Percentiles rank a stretch among this genome's conserved stretches.
phyloP scores from a whole-genome alignment of 1,140 invertebrate species.

The Delia radicum region DNA sequence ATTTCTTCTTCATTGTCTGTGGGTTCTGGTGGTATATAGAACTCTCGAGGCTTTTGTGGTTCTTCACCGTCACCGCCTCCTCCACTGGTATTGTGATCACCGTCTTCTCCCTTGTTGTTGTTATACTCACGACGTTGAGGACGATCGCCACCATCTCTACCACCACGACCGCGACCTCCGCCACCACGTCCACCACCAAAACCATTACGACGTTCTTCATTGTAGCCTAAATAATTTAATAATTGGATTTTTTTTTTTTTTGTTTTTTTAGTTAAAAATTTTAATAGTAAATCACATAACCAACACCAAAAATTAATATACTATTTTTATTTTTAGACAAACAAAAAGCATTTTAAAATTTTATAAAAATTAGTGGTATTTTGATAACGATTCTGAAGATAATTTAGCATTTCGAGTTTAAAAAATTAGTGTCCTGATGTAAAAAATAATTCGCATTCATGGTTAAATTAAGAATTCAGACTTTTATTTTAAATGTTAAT shows the following conservation, averaged over 20 bases:
- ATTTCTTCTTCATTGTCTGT: constrained; percentile 70
- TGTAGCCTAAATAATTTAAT: constrained; percentile 23
- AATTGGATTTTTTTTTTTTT: background rate
- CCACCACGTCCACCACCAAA: constrained; percentile 31
- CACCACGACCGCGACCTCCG: constrained; percentile 31
- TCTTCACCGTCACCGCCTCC: constrained; percentile 26
- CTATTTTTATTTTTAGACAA: no score
- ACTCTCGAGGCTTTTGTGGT: constrained; percentile 61
- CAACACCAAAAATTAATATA: background rate
- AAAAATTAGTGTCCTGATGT: no score
- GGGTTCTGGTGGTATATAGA: constrained; percentile 81
- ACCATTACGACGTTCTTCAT: constrained; percentile 25
- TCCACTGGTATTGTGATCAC: constrained; percentile 10
- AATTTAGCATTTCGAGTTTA: no score
- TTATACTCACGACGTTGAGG: constrained; percentile 42
- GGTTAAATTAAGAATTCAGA: no score
- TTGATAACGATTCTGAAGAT: no score
- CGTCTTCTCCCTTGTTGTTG: constrained; percentile 36
- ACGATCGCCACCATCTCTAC: constrained; percentile 32
- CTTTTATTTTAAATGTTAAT: no score
- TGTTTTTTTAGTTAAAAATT: background rate
- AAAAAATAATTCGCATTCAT: no score
- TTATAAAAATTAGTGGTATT: no score
- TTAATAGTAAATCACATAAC: background rate
- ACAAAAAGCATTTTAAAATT: no score